Percentiles rank a stretch among this genome's conserved stretches.
Conservation (phyloP, 2,888 invertebrate species). For the Gymnocheta viridis region DNA sequence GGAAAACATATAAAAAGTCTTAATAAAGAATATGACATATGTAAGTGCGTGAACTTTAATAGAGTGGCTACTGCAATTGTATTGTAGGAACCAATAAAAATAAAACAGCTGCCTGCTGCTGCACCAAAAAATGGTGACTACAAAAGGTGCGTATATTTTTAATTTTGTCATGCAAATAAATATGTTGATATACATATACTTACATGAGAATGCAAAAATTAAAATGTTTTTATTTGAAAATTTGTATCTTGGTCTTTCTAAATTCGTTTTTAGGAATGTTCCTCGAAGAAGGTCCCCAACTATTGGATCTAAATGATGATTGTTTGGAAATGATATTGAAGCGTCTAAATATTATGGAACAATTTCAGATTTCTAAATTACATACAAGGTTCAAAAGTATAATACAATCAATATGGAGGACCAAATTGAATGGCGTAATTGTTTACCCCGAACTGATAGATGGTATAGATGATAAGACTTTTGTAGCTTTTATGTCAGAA, state of each 20-base stretch:
- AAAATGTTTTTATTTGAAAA: not conserved
- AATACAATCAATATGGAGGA: constrained; percentile 73
- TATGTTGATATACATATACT: too few relatives aligned
- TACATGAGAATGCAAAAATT: too few relatives aligned
- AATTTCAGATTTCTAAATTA: constrained; percentile 73
- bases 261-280: constrained; percentile 20
- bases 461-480: constrained; percentile 64
- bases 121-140: constrained; percentile 54
- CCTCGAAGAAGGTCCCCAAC: not conserved
- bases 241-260: not conserved
- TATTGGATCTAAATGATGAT: constrained; percentile 76
- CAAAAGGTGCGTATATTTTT: constrained; percentile 54
- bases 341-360: constrained; percentile 73
- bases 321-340: constrained; percentile 74
- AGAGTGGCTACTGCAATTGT: constrained; percentile 4
- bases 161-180: too few relatives aligned
- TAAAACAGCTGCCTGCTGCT: constrained; percentile 28
- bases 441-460: constrained; percentile 72
- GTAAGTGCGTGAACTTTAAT: not conserved
- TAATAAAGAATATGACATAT: too few relatives aligned
- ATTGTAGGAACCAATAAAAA: constrained; percentile 6
- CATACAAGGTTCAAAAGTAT: constrained; percentile 74
- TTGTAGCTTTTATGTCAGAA: constrained; percentile 72
- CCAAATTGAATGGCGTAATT: constrained; percentile 71
- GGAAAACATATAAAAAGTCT: constrained; percentile 3